A percentile compares a stretch with the other conserved stretches of the same genome.
Evolutionary conservation across 2,113 vertebrate species (phyloP).

Genomic region (Alethe diademata): DNA sequence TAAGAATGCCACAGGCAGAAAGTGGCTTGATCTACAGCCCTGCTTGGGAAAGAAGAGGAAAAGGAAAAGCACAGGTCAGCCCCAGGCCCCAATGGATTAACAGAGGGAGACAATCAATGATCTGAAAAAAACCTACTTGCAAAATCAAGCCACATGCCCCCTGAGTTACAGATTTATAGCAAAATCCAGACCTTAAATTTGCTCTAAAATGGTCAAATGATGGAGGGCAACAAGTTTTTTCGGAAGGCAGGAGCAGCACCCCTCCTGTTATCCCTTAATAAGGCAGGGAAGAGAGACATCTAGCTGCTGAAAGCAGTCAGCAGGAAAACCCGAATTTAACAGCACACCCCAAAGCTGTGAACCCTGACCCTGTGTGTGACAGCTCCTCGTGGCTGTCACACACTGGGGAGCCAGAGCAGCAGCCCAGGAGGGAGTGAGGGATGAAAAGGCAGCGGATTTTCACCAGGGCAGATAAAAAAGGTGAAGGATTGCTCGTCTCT

Average conservation of each 20-base stretch:
- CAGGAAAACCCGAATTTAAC: neutral
- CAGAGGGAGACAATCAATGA: conserved; percentile 40
- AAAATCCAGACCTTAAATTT: conserved; percentile 22
- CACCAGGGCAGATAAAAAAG: neutral
- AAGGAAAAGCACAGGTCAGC: conserved; percentile 29
- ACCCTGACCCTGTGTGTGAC: fast-evolving
- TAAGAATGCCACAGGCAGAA: neutral
- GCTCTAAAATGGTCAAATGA: conserved; percentile 33
- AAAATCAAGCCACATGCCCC: conserved; percentile 11
- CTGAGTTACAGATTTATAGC: conserved; percentile 25
- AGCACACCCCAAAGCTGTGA: neutral
- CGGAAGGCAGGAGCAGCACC: neutral
- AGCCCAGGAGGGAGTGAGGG: neutral
- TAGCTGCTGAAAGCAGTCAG: conserved; percentile 30
- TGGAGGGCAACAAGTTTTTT: conserved; percentile 20
- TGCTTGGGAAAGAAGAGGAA: neutral
- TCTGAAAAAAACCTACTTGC: conserved; percentile 34
- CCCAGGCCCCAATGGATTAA: neutral
- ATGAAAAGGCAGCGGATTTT: neutral
- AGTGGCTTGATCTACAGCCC: neutral
- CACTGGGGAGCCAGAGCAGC: neutral
- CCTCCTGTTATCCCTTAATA: neutral
- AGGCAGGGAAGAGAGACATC: conserved; percentile 48
- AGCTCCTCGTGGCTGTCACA: neutral
- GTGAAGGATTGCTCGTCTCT: neutral